Evolutionary conservation across 2,797 vertebrate genomes (phyloP).

Genomic region (Danio albolineatus): DNA sequence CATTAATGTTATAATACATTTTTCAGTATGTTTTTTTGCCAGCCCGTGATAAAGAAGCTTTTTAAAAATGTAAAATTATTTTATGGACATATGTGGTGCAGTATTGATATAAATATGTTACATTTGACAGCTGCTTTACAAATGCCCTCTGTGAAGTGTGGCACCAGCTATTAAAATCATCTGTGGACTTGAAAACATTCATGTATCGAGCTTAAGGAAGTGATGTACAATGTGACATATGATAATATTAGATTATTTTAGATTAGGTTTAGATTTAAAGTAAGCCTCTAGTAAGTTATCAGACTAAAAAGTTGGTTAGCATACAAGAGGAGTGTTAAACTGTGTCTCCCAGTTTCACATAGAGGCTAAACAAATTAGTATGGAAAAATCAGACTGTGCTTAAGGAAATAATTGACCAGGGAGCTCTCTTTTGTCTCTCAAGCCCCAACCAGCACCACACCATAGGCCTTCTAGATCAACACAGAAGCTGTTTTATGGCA

Average conservation of each 20-base stretch:
- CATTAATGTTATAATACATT: not conserved
- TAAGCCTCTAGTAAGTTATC: not conserved
- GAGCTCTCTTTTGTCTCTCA: not conserved
- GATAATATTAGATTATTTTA: not conserved
- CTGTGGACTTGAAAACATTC: not conserved
- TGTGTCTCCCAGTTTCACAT: not conserved
- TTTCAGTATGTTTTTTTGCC: not conserved
- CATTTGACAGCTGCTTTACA: not conserved
- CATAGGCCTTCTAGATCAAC: not conserved
- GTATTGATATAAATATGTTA: not conserved
- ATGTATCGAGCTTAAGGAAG: not conserved
- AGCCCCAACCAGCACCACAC: not conserved
- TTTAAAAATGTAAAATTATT: not conserved
- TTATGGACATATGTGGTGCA: not conserved
- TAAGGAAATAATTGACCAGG: slow-evolving; percentile 15
- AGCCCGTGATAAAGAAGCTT: not conserved
- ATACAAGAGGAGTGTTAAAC: slow-evolving; percentile 9
- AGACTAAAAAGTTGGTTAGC: not conserved
- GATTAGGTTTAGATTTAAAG: not conserved
- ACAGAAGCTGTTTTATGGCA: not conserved
- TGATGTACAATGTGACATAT: not conserved
- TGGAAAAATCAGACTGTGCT: slow-evolving; percentile 24
- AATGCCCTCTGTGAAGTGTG: not conserved
- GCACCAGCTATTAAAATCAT: not conserved
- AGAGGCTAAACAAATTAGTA: slow-evolving; percentile 22